Percentiles rank a stretch among this genome's conserved stretches.
phyloP scores from a whole-genome alignment of 37 sponge, comb jelly and placozoan genomes.

The Chondrilla cf. caribensis region DNA sequence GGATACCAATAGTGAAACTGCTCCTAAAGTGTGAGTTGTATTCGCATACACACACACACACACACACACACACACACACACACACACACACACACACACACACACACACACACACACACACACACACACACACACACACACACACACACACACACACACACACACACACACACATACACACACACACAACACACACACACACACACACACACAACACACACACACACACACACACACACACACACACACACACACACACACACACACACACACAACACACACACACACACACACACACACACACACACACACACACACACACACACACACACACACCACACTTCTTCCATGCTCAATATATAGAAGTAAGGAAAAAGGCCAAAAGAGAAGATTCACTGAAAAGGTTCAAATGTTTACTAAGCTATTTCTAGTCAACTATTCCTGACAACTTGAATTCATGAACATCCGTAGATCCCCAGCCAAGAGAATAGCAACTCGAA shows the following conservation, averaged over 20 bases:
- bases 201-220: too few species aligned
- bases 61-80: constrained; percentile 37
- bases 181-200: too few species aligned
- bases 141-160: constrained; percentile 37
- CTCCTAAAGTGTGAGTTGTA: background rate
- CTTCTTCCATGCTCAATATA: background rate
- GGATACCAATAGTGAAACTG: background rate
- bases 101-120: constrained; percentile 29
- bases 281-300: constrained; percentile 11
- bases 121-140: constrained; percentile 38
- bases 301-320: constrained; percentile 37
- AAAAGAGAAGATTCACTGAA: background rate
- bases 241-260: constrained; percentile 35
- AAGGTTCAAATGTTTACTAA: background rate
- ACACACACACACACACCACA: constrained; percentile 37
- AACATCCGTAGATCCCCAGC: too few species aligned
- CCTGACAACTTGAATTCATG: too few species aligned
- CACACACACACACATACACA: constrained; percentile 12
- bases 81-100: constrained; percentile 33
- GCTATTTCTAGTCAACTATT: background rate
- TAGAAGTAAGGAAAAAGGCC: background rate
- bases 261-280: constrained; percentile 37
- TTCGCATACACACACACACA: constrained; percentile 28
- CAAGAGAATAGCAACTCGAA: too few species aligned
- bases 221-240: constrained; percentile 47